phyloP scores from a whole-genome alignment of 2,113 vertebrate species.

The Oplegnathus fasciatus region DNA sequence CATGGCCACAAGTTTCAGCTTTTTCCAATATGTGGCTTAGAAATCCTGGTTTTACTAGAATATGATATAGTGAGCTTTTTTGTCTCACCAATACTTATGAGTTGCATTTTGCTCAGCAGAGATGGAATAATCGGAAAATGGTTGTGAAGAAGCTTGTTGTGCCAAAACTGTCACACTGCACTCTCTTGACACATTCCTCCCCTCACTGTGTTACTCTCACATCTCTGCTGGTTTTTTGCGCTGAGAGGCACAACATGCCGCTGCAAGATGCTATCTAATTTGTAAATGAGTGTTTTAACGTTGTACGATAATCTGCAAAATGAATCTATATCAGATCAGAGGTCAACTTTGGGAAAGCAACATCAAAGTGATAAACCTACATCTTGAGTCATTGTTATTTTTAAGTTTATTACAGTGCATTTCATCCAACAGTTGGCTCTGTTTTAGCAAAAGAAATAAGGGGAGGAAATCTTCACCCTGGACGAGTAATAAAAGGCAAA shows the following conservation, averaged over 20 bases:
- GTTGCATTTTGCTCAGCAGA: slow-evolving; percentile 38
- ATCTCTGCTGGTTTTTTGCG: slow-evolving; percentile 62
- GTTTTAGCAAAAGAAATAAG: slow-evolving; percentile 49
- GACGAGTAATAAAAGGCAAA: slow-evolving; percentile 65
- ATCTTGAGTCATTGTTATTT: slow-evolving; percentile 21
- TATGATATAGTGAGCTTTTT: slow-evolving; percentile 7
- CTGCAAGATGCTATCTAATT: slow-evolving; percentile 50
- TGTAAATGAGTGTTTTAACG: slow-evolving; percentile 7
- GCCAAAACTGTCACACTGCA: slow-evolving; percentile 64
- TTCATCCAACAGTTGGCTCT: slow-evolving; percentile 41
- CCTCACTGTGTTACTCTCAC: slow-evolving; percentile 68
- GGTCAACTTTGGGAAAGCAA: neutral
- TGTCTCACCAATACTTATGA: neutral
- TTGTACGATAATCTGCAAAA: slow-evolving; percentile 17
- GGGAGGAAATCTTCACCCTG: slow-evolving; percentile 41
- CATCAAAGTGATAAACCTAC: neutral
- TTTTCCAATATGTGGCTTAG: neutral
- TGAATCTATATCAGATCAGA: neutral
- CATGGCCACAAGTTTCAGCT: neutral
- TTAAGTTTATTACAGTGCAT: slow-evolving; percentile 9
- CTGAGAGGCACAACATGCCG: slow-evolving; percentile 36
- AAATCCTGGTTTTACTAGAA: slow-evolving; percentile 16
- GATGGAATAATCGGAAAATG: slow-evolving; percentile 31
- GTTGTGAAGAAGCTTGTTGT: slow-evolving; percentile 44
- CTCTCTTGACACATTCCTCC: slow-evolving; percentile 77